These are phyloP conservation scores for Ischnura elegans DNA, from an alignment of 2,888 invertebrate species.

Conservation along the genomic window DNA sequence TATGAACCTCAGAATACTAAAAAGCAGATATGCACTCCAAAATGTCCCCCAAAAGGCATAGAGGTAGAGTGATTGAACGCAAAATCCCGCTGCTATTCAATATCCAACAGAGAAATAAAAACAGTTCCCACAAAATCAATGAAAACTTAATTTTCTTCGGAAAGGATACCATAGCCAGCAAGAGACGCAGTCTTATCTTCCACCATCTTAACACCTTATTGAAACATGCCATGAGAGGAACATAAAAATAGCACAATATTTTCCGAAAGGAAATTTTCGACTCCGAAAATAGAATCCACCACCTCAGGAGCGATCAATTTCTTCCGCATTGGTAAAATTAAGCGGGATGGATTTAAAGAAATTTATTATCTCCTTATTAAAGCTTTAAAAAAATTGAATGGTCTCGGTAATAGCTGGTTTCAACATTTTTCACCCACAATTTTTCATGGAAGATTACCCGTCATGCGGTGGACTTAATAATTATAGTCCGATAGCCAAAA, in stretches of 20 bases:
- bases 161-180: not conserved
- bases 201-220: not conserved
- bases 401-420: not conserved
- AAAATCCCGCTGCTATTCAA: too few species aligned
- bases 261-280: conserved; percentile 5
- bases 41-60: too few species aligned
- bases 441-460: too few species aligned
- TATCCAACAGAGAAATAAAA: not conserved
- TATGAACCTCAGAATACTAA: too few species aligned
- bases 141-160: not conserved
- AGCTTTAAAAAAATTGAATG: not conserved
- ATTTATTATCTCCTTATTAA: not conserved
- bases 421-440: too few species aligned
- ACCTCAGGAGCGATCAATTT: conserved; percentile 28
- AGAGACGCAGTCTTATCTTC: not conserved
- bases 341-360: not conserved
- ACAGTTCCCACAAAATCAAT: not conserved
- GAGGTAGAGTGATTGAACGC: too few species aligned
- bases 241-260: conserved; percentile 9
- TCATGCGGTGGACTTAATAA: too few species aligned
- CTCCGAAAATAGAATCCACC: not conserved
- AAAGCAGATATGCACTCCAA: too few species aligned
- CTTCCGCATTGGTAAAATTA: not conserved
- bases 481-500: too few species aligned
- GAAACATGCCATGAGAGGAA: conserved; percentile 36